Base-by-base conservation (phyloP, 2,888 invertebrate species). In the Notodonta ziczac region DNA sequence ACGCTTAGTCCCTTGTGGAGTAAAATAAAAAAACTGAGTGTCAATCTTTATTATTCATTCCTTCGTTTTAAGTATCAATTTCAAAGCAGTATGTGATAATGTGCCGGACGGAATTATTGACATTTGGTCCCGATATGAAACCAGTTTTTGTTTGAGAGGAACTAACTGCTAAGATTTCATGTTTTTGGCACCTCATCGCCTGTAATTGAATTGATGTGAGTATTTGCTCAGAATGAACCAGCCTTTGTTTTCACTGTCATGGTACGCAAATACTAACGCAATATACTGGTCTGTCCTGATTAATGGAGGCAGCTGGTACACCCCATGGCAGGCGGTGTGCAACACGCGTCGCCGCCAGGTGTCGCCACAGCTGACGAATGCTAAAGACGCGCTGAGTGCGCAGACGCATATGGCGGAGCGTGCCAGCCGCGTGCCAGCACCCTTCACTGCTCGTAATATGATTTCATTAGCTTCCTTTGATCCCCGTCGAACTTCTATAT, bases 361-460 rank as follows among this genome's bases (percentile, higher is more conserved):
- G 91, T 65, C 66, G 48, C 48, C 73, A 76, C 90, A 90, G 89
- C 88, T 89, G 90, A 81, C 81, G 73, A 68, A 71, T 70, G 79
- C 67, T 67, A 70, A 63, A 63, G 64, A 50, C 52, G 67, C 56
- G 60, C 57, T 62, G 66, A 63, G 40, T 56, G 56, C 72, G 69
- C 72, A 60, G 62, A 72, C 73, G 73, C 85, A 83, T 76, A 82
- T 85, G 83, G 73, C 76, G 81, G 76, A 84, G 87, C 81, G 89
- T 89, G 88, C 81, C 86, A 69, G 86, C 85, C 91, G 85, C 89
- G 87, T 89, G 91, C 86, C 86, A 69, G 60, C 68, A 63, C 63
- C 65, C 67, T 58, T 62, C 67, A 74, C 70, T 77, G 10, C 46
- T n/a, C 13, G 46, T 46, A 69, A 79, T 83, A 71, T 72, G 65